Percentiles rank a stretch among this genome's conserved stretches.
phyloP scores from a whole-genome alignment of 2,113 vertebrate species.

The Tonatia bakeri region DNA sequence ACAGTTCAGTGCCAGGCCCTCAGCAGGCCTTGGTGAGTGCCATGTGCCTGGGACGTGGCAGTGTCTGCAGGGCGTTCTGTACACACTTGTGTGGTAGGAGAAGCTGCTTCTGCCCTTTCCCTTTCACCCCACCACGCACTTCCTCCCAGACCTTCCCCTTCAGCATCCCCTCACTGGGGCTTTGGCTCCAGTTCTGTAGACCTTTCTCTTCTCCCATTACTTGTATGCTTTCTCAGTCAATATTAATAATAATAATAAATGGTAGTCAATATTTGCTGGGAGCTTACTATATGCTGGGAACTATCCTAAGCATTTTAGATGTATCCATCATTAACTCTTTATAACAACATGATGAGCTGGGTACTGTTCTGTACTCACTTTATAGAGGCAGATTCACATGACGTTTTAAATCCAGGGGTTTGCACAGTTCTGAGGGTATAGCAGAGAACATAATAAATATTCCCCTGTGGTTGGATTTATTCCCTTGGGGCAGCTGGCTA shows the following conservation, averaged over 20 bases:
- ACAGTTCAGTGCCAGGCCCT: not conserved
- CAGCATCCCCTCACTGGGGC: not conserved
- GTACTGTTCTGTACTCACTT: not conserved
- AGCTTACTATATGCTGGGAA: not conserved
- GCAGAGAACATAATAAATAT: not conserved
- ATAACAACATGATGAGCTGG: not conserved
- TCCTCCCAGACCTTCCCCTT: not conserved
- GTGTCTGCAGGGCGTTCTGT: not conserved
- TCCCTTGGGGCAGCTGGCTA: not conserved
- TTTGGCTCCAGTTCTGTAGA: not conserved
- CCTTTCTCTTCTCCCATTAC: not conserved
- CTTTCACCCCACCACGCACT: not conserved
- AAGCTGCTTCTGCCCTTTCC: not conserved
- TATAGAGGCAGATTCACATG: not conserved
- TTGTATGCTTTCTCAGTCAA: not conserved
- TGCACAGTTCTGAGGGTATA: not conserved
- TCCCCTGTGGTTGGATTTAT: not conserved
- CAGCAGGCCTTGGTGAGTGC: accelerated
- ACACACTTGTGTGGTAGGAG: not conserved
- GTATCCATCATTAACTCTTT: not conserved
- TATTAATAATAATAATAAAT: not conserved
- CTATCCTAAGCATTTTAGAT: not conserved
- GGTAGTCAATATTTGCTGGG: not conserved
- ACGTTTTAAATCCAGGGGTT: not conserved
- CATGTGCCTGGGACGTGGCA: not conserved